Percentiles rank a stretch among this genome's conserved stretches.
phyloP scores from a whole-genome alignment of 1,140 invertebrate genomes.

The Trinorchestia longiramus region DNA sequence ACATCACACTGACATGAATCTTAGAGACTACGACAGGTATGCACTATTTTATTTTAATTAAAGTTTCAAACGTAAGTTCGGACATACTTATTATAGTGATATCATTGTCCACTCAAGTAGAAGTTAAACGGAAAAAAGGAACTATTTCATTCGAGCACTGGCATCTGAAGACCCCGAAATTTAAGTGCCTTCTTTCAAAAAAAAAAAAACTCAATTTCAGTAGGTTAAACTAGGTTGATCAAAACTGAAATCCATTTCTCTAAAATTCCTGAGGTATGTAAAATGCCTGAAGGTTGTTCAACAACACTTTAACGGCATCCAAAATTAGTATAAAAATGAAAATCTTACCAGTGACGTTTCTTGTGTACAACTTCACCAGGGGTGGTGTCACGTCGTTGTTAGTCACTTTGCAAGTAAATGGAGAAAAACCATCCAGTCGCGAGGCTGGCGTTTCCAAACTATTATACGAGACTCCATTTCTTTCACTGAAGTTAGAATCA shows the following conservation, averaged over 20 bases:
- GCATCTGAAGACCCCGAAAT: too few relatives aligned
- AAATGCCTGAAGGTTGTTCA: background rate
- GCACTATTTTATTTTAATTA: background rate
- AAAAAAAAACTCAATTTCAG: too few relatives aligned
- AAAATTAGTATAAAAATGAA: background rate
- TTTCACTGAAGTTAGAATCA: constrained; percentile 62
- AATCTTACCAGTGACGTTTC: constrained; percentile 90
- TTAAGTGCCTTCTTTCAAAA: too few relatives aligned
- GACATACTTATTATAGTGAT: too few relatives aligned
- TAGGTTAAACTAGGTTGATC: too few relatives aligned
- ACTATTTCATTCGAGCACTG: too few relatives aligned
- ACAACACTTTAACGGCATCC: background rate
- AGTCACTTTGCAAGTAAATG: constrained; percentile 85
- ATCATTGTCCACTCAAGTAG: too few relatives aligned
- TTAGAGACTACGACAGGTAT: background rate
- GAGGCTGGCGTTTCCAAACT: constrained; percentile 62
- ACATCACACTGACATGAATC: background rate
- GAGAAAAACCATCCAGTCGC: constrained; percentile 82
- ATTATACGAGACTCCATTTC: constrained; percentile 58
- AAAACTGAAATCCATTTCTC: background rate
- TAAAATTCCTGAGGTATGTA: background rate
- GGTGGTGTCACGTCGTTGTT: constrained; percentile 85
- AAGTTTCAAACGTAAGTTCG: background rate
- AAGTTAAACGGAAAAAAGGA: too few relatives aligned
- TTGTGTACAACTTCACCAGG: constrained; percentile 81